Evolutionary conservation across 1,140 invertebrate species (phyloP), one percentile per base, ranked within the genome.

Genomic region (Thaumatotibia leucotreta): DNA sequence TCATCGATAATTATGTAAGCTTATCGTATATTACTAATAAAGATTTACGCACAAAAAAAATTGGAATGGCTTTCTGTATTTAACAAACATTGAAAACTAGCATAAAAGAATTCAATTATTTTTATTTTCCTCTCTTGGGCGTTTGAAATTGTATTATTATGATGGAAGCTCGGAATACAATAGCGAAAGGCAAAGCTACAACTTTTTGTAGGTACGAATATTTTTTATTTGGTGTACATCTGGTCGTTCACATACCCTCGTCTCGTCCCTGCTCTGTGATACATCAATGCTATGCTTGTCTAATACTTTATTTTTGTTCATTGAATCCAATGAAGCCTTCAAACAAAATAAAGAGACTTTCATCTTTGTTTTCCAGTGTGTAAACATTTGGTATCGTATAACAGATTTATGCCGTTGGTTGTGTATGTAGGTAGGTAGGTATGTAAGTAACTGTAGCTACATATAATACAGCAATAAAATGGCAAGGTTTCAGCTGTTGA

Each of bases 201-300:
- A 20, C 66, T 70, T n/a, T 67, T 64, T 70, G 29, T 73, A 50
- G 63, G 63, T 64, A n/a, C n/a, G n/a, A n/a, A n/a, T n/a, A 67
- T 69, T 71, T 70, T 63, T 74, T 74, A 35, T 67, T 69, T 24
- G 24, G 54, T 22, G 24, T 64, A 61, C 69, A 74, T 67, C 67
- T 72, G 69, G 20, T 54, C 33, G 39, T 74, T 74, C 73, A 67
- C 67, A 72, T 35, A 31, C 63, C 66, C 67, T 35, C 65, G 64
- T 66, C 69, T 64, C 33, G 49, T 52, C 65, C 61, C 65, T 61
- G 61, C 35, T n/a, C 20, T 52, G 24, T 24, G 11, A 31, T 58
- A 58, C 52, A 58, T 58, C 52, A 58, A 58, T 27, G 52, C 24
- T 58, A 5, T 58, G 52, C 39, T 58, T 27, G 14, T 24, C 52